phyloP scores from a whole-genome alignment of 2,113 vertebrate species.

The Podarcis raffonei region DNA sequence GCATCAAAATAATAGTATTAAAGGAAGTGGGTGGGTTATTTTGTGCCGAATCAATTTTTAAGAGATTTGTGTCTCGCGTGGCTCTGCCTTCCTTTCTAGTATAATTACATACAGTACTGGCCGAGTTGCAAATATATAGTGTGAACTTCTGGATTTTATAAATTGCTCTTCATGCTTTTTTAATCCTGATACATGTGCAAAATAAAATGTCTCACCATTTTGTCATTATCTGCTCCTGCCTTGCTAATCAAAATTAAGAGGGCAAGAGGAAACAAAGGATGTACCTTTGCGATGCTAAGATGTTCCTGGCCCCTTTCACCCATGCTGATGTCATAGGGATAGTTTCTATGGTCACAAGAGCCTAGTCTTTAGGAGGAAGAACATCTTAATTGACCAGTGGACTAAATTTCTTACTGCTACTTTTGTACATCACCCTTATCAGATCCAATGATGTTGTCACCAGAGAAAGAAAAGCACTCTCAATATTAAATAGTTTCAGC shows the following conservation, averaged over 20 bases:
- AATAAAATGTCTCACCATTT: not conserved
- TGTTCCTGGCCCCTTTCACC: not conserved
- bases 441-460: not conserved
- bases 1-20: not conserved
- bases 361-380: conserved; percentile 5
- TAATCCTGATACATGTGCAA: not conserved
- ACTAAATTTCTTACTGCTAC: not conserved
- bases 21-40: not conserved
- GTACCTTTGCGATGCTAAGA: not conserved
- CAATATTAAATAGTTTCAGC: not conserved
- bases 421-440: not conserved
- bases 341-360: not conserved
- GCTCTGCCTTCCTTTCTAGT: not conserved
- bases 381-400: not conserved
- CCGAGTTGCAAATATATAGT: not conserved
- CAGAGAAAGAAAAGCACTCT: not conserved
- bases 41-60: not conserved
- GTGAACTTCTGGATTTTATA: not conserved
- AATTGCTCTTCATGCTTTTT: not conserved
- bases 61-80: not conserved
- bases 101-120: not conserved
- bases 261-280: not conserved
- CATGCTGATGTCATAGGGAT: fast-evolving
- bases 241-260: conserved; percentile 11
- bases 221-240: not conserved